Conservation (phyloP, 35 echinoderm and acorn worm species). For the Eucidaris tribuloides region DNA sequence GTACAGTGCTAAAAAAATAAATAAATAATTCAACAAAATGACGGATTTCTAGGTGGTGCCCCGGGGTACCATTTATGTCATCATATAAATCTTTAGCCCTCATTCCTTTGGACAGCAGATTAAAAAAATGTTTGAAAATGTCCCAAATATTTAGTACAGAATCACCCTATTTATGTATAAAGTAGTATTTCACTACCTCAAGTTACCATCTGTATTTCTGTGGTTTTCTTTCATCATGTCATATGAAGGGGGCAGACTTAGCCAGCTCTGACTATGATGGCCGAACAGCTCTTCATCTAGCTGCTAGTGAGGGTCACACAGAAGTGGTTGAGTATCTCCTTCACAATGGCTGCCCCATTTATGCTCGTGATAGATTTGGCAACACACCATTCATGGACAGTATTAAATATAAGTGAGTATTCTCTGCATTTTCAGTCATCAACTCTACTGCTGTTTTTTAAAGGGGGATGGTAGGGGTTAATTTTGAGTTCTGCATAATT, state of each 20-base stretch:
- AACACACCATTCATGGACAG: slow-evolving; percentile 68
- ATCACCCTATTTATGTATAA: neutral
- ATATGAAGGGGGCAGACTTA: slow-evolving; percentile 61
- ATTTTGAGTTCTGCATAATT: too few relatives aligned
- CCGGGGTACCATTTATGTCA: too few relatives aligned
- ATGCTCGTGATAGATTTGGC: slow-evolving; percentile 65
- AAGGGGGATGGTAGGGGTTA: too few relatives aligned
- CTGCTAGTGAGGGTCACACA: slow-evolving; percentile 60
- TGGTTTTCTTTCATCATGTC: neutral
- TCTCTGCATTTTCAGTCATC: too few relatives aligned
- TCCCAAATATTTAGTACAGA: too few relatives aligned
- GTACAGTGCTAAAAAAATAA: too few relatives aligned
- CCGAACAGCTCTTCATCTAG: slow-evolving; percentile 59
- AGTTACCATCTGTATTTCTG: neutral
- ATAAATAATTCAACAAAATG: too few relatives aligned
- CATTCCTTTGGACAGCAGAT: neutral
- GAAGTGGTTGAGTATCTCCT: slow-evolving; percentile 62
- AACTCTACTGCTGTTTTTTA: too few relatives aligned
- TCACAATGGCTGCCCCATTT: slow-evolving; percentile 56
- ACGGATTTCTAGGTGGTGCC: too few relatives aligned
- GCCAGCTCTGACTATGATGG: slow-evolving; percentile 39
- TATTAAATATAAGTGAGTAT: slow-evolving; percentile 50
- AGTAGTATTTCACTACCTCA: too few relatives aligned
- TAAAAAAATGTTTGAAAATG: too few relatives aligned
- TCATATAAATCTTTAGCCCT: neutral